Base-by-base conservation (phyloP, 1,140 invertebrate species). In the Neodiprion virginianus region DNA sequence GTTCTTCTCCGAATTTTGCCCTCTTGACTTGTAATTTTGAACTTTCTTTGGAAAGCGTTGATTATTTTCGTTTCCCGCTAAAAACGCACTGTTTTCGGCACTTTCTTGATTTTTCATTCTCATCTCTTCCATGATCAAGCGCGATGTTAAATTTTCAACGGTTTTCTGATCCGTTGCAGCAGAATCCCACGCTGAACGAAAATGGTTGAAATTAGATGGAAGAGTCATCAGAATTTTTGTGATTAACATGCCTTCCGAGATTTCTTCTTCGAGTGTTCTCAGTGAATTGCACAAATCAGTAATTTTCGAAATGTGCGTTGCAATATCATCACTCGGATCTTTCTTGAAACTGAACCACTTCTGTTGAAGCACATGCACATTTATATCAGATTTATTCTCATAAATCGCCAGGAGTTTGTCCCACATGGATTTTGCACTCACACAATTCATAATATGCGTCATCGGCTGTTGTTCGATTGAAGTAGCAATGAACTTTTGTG, bases 201-300 rank as follows among this genome's bases (percentile, higher is more conserved):
- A 81, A 73, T 79, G 61, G 14, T 79, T 80, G 69, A 77, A 84
- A 28, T 77, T 72, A 11, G 78, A 79, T 47, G 83, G 83, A 10
- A 84, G 70, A 11, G 77, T 78, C 76, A 81, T 82, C 48, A 85
- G 69, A 47, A 84, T 75, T 76, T 84, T 85, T 14, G 82, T 81
- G 1, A 82, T 83, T 0, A 81, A 21, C 74, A 83, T 81, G 67
- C 79, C 79, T 5, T 82, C 77, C 2, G 75, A 78, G 1, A 85
- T 67, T 23, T 69, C 72, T 73, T 83, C 79, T 0, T 80, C 77
- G 50, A 79, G 40, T 28, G 78, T 77, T 76, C 79, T 82, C 21
- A 83, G 65, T 14, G 75, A 72, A 28, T 74, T 69, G 23, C 69
- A 50, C 14, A 81, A 49, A 49, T 77, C 75, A 73, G 77, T 50